These are phyloP conservation scores for Sebastes alutus DNA, from an alignment of 2,797 vertebrate species.

Conservation along the genomic window DNA sequence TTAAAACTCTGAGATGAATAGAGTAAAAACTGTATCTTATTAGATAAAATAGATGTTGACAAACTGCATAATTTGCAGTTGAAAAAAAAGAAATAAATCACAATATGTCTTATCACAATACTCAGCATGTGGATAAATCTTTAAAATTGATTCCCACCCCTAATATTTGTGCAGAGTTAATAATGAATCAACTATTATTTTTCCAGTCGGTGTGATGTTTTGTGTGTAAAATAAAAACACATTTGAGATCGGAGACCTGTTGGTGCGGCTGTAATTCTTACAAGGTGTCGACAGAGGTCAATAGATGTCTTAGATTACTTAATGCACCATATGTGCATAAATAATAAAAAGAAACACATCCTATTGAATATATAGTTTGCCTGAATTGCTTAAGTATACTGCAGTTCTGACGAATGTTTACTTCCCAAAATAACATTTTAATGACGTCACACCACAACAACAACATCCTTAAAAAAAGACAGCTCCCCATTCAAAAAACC, in stretches of 20 bases:
- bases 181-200: not conserved
- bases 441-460: not conserved
- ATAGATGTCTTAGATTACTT: not conserved
- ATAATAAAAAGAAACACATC: not conserved
- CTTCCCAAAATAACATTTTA: not conserved
- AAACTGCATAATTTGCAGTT: too few relatives aligned
- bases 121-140: fast-evolving
- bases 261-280: not conserved
- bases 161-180: fast-evolving
- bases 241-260: not conserved
- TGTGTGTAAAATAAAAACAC: not conserved
- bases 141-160: fast-evolving
- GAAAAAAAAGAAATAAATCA: too few relatives aligned
- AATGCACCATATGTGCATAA: not conserved
- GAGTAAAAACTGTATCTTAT: too few relatives aligned
- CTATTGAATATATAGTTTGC: not conserved
- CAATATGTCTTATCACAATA: too few relatives aligned
- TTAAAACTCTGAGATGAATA: too few relatives aligned
- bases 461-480: not conserved
- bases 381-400: not conserved
- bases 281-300: not conserved
- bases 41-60: too few relatives aligned
- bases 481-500: slow-evolving; percentile 10
- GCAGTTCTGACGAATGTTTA: not conserved
- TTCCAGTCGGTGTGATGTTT: not conserved